A percentile compares a stretch with the other conserved stretches of the same genome.
Evolutionary conservation across 2,797 vertebrate species (phyloP).

Genomic region (Dallia pectoralis): DNA sequence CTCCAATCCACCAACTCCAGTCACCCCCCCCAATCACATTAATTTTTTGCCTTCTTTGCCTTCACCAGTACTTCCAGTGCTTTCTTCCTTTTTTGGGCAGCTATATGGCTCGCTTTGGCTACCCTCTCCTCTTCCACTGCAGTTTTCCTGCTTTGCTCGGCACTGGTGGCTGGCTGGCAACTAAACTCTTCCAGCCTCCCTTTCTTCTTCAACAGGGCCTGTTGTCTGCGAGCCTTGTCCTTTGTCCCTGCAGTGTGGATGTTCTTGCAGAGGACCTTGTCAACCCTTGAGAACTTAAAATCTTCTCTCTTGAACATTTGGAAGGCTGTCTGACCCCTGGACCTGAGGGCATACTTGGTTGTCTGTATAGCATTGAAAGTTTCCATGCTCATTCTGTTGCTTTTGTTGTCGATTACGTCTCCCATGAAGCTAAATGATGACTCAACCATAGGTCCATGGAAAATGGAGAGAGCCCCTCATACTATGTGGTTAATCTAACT

Average conservation of each 20-base stretch:
- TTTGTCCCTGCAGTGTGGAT: constrained; percentile 19
- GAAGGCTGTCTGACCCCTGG: constrained; percentile 24
- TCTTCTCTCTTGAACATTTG: constrained; percentile 31
- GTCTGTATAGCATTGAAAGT: constrained; percentile 27
- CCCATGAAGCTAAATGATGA: constrained; percentile 18
- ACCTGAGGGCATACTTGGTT: constrained; percentile 21
- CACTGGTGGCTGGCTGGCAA: constrained; percentile 22
- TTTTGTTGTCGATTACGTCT: constrained; percentile 25
- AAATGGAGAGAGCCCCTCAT: constrained; percentile 25
- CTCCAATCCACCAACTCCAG: no score
- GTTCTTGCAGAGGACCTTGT: constrained; percentile 24
- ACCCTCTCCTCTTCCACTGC: constrained; percentile 15
- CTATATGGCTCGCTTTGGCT: constrained; percentile 18
- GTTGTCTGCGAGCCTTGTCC: constrained; percentile 21
- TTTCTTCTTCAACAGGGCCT: constrained; percentile 18
- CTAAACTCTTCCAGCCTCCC: constrained; percentile 14
- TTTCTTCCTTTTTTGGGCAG: constrained; percentile 12
- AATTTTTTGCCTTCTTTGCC: constrained; percentile 3
- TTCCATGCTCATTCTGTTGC: constrained; percentile 21
- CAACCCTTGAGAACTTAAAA: constrained; percentile 19
- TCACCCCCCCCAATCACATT: no score
- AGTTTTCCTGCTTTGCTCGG: constrained; percentile 21
- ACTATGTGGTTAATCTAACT: constrained; percentile 19
- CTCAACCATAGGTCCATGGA: constrained; percentile 18
- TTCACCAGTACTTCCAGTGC: constrained; percentile 3